A percentile compares a stretch with the other conserved stretches of the same genome.
These are phyloP conservation scores for Neopipo cinnamomea DNA, from an alignment of 2,113 vertebrate genomes.

Conservation along the genomic window DNA sequence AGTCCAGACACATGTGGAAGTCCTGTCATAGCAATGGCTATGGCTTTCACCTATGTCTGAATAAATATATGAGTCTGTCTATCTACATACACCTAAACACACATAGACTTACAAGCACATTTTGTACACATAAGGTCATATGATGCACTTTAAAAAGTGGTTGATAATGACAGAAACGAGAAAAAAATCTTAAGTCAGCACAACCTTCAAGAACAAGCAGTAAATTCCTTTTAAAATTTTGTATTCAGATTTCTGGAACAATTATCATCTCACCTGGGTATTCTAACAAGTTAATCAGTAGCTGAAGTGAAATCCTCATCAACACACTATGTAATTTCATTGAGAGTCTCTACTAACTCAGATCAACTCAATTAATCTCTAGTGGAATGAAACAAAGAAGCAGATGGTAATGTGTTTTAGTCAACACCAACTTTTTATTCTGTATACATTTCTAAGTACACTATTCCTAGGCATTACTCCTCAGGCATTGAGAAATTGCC, in stretches of 20 bases:
- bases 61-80: not conserved
- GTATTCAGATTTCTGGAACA: conserved; percentile 40
- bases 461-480: not conserved
- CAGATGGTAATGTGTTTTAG: conserved; percentile 23
- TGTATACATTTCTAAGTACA: conserved; percentile 16
- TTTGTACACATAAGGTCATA: not conserved
- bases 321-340: conserved; percentile 50
- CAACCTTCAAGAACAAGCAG: not conserved
- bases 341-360: conserved; percentile 55
- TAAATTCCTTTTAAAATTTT: conserved; percentile 37
- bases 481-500: conserved; percentile 29
- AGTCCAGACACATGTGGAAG: not conserved
- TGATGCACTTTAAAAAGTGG: not conserved
- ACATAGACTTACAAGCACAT: not conserved
- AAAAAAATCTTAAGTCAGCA: conserved; percentile 5
- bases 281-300: conserved; percentile 63
- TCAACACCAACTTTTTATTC: conserved; percentile 23
- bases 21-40: not conserved
- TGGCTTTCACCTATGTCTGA: not conserved
- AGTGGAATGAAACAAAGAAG: conserved; percentile 46
- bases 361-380: conserved; percentile 67
- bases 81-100: not conserved
- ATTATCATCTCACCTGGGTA: conserved; percentile 53
- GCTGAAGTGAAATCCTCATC: conserved; percentile 55
- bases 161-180: not conserved